These are phyloP conservation scores for Eupleurogrammus muticus DNA, from an alignment of 2,797 vertebrate genomes.

Conservation along the genomic window DNA sequence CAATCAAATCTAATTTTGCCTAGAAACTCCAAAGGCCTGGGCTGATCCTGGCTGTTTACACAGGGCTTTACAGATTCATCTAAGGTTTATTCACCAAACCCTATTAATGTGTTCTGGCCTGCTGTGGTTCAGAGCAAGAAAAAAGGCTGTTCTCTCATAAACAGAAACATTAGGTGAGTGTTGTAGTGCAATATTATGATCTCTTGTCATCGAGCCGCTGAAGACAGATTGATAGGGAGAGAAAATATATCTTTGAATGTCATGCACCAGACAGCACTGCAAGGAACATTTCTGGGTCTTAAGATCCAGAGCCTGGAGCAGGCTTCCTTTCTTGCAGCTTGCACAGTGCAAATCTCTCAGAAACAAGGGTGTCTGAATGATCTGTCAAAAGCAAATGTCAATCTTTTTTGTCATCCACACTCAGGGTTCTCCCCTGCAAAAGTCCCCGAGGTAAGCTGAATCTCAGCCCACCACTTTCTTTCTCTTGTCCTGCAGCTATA, in stretches of 20 bases:
- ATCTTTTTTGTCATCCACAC: constrained; percentile 80
- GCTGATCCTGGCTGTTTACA: constrained; percentile 48
- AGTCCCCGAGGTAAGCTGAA: constrained; percentile 69
- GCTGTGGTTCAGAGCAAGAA: constrained; percentile 53
- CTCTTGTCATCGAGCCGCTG: constrained; percentile 59
- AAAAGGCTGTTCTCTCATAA: constrained; percentile 41
- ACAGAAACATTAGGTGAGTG: constrained; percentile 41
- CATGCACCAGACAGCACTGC: constrained; percentile 64
- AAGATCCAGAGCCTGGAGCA: constrained; percentile 65
- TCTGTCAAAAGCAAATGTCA: constrained; percentile 81
- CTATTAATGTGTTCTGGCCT: constrained; percentile 33
- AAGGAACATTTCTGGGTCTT: constrained; percentile 69
- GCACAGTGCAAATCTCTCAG: constrained; percentile 68
- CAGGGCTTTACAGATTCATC: constrained; percentile 53
- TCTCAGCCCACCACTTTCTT: constrained; percentile 71
- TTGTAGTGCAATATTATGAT: constrained; percentile 44
- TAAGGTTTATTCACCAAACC: constrained; percentile 35
- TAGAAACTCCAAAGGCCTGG: constrained; percentile 16
- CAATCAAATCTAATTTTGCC: constrained; percentile 45
- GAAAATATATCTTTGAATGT: constrained; percentile 68
- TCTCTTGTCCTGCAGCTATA: constrained; percentile 68
- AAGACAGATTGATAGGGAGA: constrained; percentile 41
- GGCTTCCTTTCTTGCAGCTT: constrained; percentile 56
- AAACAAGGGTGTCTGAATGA: constrained; percentile 77
- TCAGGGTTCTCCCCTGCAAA: constrained; percentile 71